Conservation (phyloP, 2,888 invertebrate genomes). For the Caradrina clavipalpis region DNA sequence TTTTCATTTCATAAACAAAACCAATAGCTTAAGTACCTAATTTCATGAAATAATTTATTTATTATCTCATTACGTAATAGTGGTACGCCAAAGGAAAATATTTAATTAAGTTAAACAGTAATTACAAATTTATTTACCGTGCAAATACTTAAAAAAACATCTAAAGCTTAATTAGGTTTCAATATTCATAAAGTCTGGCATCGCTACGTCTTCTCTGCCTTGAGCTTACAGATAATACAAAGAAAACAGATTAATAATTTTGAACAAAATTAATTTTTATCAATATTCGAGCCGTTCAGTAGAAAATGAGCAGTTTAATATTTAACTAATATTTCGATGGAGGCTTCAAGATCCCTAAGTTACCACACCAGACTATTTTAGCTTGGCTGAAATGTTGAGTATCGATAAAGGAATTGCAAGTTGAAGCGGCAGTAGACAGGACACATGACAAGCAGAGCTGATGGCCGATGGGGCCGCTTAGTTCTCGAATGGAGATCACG, state of each 20-base stretch:
- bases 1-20: too few species aligned
- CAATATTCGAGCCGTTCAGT: background rate
- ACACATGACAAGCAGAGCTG: too few species aligned
- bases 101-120: slow-evolving; percentile 2
- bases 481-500: too few species aligned
- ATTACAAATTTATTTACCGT: slow-evolving; percentile 2
- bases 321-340: too few species aligned
- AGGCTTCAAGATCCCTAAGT: too few species aligned
- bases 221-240: slow-evolving; percentile 11
- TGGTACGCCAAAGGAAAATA: slow-evolving; percentile 8
- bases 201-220: slow-evolving; percentile 10
- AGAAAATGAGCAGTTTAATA: background rate
- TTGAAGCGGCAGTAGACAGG: too few species aligned
- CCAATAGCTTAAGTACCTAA: too few species aligned
- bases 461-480: too few species aligned
- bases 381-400: too few species aligned
- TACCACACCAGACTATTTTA: too few species aligned
- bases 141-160: slow-evolving; percentile 25
- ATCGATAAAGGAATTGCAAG: too few species aligned
- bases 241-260: slow-evolving; percentile 26
- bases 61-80: slow-evolving; percentile 1
- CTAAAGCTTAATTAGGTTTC: slow-evolving; percentile 36
- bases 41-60: too few species aligned
- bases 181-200: slow-evolving; percentile 27
- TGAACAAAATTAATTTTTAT: slow-evolving; percentile 13